These are phyloP conservation scores for Caenorhabditis sp. DNA, from an alignment of 2,888 invertebrate species.

Conservation along the genomic window DNA sequence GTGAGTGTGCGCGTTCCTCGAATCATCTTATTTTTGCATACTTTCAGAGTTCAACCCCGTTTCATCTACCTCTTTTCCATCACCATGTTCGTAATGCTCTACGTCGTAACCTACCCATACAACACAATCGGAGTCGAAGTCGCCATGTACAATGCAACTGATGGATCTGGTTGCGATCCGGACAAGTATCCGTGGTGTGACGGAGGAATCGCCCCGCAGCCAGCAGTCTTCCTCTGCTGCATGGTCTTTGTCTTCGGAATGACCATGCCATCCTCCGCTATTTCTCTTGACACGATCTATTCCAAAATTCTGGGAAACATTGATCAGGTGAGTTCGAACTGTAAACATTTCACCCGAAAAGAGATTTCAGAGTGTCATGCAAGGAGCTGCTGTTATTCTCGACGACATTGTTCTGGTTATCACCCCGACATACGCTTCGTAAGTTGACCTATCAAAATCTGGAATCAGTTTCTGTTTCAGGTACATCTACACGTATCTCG, in stretches of 20 bases:
- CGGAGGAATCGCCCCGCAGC: conserved; percentile 46
- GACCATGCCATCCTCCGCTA: conserved; percentile 54
- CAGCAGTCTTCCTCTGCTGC: conserved; percentile 65
- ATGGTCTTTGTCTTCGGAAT: conserved; percentile 67
- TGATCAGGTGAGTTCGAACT: conserved; percentile 50
- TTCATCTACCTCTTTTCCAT: conserved; percentile 57
- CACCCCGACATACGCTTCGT: conserved; percentile 67
- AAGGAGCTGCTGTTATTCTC: conserved; percentile 58
- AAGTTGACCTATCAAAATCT: conserved; percentile 12
- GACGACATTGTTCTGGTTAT: conserved; percentile 62
- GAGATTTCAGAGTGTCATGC: conserved; percentile 62
- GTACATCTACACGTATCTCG: conserved; percentile 59
- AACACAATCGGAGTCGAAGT: conserved; percentile 68
- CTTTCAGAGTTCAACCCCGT: conserved; percentile 44
- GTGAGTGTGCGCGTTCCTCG: conserved; percentile 15
- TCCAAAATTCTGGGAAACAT: conserved; percentile 64
- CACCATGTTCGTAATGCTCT: conserved; percentile 64
- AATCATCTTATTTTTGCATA: background rate
- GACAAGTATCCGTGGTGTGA: conserved; percentile 63
- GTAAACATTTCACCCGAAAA: too few relatives aligned
- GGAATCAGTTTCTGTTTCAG: conserved; percentile 21
- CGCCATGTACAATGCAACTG: conserved; percentile 46
- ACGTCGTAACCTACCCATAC: conserved; percentile 74
- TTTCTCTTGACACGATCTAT: conserved; percentile 64
- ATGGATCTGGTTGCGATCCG: conserved; percentile 61